phyloP scores from a whole-genome alignment of 2,113 vertebrate species.

The Rafetus swinhoei region DNA sequence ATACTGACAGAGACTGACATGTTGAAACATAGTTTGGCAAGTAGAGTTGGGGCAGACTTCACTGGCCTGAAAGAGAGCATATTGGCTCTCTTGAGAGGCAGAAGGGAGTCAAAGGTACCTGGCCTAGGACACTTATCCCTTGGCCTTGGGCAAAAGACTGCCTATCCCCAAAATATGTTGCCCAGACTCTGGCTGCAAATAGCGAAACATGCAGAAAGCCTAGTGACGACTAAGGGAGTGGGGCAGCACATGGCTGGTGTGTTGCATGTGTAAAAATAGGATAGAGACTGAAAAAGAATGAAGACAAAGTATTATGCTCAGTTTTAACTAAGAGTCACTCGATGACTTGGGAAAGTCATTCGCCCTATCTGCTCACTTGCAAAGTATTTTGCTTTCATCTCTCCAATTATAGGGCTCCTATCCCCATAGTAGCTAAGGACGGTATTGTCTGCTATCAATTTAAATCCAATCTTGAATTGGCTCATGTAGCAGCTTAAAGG shows the following conservation, averaged over 20 bases:
- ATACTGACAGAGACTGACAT: background rate
- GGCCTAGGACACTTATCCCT: background rate
- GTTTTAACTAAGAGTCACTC: background rate
- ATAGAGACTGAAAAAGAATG: background rate
- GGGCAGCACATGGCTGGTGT: background rate
- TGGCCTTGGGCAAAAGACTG: background rate
- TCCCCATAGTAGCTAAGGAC: background rate
- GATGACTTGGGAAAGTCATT: background rate
- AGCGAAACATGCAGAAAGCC: background rate
- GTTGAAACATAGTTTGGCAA: rapidly evolving
- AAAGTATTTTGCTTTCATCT: background rate
- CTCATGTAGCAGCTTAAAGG: background rate
- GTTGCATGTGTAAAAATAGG: background rate
- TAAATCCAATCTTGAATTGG: background rate
- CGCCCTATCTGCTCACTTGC: background rate
- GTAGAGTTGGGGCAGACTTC: background rate
- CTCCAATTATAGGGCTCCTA: background rate
- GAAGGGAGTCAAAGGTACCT: background rate
- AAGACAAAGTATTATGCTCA: background rate
- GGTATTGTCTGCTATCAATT: background rate
- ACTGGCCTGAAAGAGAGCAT: background rate
- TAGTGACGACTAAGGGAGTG: background rate
- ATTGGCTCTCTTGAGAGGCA: background rate
- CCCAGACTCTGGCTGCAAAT: background rate
- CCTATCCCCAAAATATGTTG: background rate